These are phyloP conservation scores for Hirudinaria manillensis DNA, from an alignment of 2,888 invertebrate genomes.

Conservation along the genomic window DNA sequence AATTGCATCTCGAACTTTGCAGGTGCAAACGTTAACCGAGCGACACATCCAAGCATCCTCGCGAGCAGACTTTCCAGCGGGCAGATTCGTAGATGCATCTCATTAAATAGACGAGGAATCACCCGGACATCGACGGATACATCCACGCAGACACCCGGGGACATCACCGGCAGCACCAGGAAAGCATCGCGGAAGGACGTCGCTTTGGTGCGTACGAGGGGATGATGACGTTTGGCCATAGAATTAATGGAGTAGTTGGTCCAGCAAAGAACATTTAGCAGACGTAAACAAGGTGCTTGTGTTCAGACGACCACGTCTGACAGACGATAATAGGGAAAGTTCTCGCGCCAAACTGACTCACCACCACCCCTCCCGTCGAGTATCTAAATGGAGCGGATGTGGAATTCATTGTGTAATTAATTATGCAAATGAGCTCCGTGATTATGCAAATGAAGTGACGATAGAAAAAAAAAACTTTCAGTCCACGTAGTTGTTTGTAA, in stretches of 20 bases:
- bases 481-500: too few relatives aligned
- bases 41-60: not conserved
- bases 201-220: not conserved
- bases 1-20: not conserved
- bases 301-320: not conserved
- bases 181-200: not conserved
- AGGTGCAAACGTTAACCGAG: not conserved
- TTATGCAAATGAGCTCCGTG: too few relatives aligned
- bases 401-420: too few relatives aligned
- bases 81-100: not conserved
- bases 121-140: not conserved
- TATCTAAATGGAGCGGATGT: too few relatives aligned
- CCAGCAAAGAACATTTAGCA: slow-evolving; percentile 13
- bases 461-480: too few relatives aligned
- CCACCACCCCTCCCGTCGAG: too few relatives aligned
- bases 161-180: not conserved
- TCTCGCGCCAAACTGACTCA: too few relatives aligned
- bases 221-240: not conserved
- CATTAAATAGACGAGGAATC: not conserved
- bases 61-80: not conserved
- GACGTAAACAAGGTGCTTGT: slow-evolving; percentile 1
- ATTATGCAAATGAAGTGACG: too few relatives aligned
- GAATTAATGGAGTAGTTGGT: slow-evolving; percentile 5
- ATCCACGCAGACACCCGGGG: not conserved
- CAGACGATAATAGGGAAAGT: too few relatives aligned